Evolutionary conservation across 2,888 invertebrate genomes (phyloP), one percentile per base, ranked within the genome.

Genomic region (Melieria picta): DNA sequence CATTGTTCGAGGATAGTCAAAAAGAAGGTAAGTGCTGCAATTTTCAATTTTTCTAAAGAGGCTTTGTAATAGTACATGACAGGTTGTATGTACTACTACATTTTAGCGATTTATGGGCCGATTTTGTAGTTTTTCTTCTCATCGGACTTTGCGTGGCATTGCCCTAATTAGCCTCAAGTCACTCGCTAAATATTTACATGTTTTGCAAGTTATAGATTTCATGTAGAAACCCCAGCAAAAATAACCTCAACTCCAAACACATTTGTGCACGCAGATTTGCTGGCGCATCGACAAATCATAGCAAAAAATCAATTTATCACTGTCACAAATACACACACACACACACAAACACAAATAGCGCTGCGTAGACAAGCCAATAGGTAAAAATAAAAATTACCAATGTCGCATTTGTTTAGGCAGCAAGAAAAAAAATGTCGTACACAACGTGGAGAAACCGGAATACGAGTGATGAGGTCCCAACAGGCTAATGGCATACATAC

Each of bases 221-320:
- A 9, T 30, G 5, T 7, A 3, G 7, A 58, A 13, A 11, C 7
- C 6, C 11, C 11, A 5, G 16, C 4, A 55, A 16, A 1, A 16
- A 16, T 2, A 16, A 6, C 45, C 9, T 10, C 55, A 52, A 13
- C n/a, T 43, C 9, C 43, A 9, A 48, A 50, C 4, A 9, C n/a
- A n/a, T 48, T 63, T 50, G 16, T 16, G 16, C 48, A 9, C 10
- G 7, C 13, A 46, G 47, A 16, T 56, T 65, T 60, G 67, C n/a
- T n/a, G n/a, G n/a, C n/a, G n/a, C n/a, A n/a, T n/a, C n/a, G n/a
- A n/a, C n/a, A 74, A 67, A 74, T 64, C 62, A 57, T 60, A 45
- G 13, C 62, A 65, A 64, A 16, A 16, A 73, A 76, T 76, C 74
- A 75, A 80, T 79, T 78, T 79, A 72, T 82, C 78, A 81, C 75